Evolutionary conservation across 2,888 invertebrate species (phyloP).

Genomic region (Lymantria dispar): DNA sequence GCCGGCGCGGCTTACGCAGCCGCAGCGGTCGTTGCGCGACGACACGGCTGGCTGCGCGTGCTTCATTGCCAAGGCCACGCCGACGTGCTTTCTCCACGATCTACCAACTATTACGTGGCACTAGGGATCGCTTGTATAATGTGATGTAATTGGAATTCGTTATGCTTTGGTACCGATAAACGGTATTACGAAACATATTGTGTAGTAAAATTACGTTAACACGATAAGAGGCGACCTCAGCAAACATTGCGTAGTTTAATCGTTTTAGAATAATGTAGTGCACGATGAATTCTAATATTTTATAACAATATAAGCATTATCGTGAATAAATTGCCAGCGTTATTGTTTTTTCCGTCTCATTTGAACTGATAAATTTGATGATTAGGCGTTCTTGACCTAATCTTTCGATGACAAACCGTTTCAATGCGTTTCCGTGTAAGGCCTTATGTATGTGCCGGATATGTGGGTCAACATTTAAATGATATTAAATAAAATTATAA

Average conservation of each 20-base stretch:
- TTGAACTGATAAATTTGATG: conserved; percentile 48
- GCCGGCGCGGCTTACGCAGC: conserved; percentile 28
- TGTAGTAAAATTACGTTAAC: conserved; percentile 20
- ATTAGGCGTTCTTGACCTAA: conserved; percentile 65
- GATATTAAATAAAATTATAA: background rate
- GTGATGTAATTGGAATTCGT: conserved; percentile 66
- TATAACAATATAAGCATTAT: conserved; percentile 33
- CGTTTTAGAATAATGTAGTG: conserved; percentile 9
- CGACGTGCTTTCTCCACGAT: conserved; percentile 71
- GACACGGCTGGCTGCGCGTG: conserved; percentile 56
- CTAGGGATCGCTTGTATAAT: conserved; percentile 56
- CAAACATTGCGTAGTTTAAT: conserved; percentile 8
- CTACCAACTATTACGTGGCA: conserved; percentile 59
- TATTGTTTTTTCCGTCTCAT: conserved; percentile 54
- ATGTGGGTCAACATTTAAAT: background rate
- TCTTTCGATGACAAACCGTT: conserved; percentile 44
- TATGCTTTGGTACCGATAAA: conserved; percentile 38
- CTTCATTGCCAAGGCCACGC: conserved; percentile 78
- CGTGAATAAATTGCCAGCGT: conserved; percentile 28
- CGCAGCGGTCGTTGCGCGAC: conserved; percentile 40
- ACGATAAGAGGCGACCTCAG: conserved; percentile 19
- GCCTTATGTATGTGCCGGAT: background rate
- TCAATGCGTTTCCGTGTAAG: conserved; percentile 40
- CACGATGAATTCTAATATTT: conserved; percentile 16
- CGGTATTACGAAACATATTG: conserved; percentile 23